phyloP scores from a whole-genome alignment of 2,113 vertebrate species.

The Corythoichthys intestinalis region DNA sequence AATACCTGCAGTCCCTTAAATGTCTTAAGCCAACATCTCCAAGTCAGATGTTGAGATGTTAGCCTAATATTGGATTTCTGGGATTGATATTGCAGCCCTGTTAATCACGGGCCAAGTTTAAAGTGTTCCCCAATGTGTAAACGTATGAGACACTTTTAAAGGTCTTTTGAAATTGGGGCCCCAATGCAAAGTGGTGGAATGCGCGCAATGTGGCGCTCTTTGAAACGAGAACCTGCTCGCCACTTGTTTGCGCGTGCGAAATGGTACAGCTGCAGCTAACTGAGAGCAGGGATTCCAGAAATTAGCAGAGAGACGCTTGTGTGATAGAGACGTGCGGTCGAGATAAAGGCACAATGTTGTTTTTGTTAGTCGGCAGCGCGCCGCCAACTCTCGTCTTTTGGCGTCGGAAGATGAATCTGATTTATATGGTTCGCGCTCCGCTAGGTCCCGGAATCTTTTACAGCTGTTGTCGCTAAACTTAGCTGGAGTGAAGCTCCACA shows the following conservation, averaged over 20 bases:
- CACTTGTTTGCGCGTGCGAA: slow-evolving; percentile 69
- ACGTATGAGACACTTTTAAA: slow-evolving; percentile 75
- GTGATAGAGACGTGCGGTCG: slow-evolving; percentile 39
- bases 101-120: slow-evolving; percentile 70
- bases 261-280: slow-evolving; percentile 70
- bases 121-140: slow-evolving; percentile 75
- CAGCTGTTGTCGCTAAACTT: slow-evolving; percentile 68
- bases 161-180: slow-evolving; percentile 68
- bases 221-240: slow-evolving; percentile 75
- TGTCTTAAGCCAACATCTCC: slow-evolving; percentile 28
- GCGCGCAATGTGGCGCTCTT: slow-evolving; percentile 59
- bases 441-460: slow-evolving; percentile 59
- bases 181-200: slow-evolving; percentile 64
- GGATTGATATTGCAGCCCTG: slow-evolving; percentile 60
- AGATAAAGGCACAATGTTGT: slow-evolving; percentile 72
- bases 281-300: slow-evolving; percentile 62
- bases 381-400: slow-evolving; percentile 51
- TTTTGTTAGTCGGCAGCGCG: slow-evolving; percentile 71
- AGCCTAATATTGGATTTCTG: slow-evolving; percentile 69
- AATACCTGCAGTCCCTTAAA: slow-evolving; percentile 69
- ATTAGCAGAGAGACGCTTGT: slow-evolving; percentile 62
- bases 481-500: slow-evolving; percentile 52
- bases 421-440: slow-evolving; percentile 44
- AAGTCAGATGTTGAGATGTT: slow-evolving; percentile 60
- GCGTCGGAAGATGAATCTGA: slow-evolving; percentile 60